phyloP scores from a whole-genome alignment of 2,888 invertebrate species.

The Acronicta psi region DNA sequence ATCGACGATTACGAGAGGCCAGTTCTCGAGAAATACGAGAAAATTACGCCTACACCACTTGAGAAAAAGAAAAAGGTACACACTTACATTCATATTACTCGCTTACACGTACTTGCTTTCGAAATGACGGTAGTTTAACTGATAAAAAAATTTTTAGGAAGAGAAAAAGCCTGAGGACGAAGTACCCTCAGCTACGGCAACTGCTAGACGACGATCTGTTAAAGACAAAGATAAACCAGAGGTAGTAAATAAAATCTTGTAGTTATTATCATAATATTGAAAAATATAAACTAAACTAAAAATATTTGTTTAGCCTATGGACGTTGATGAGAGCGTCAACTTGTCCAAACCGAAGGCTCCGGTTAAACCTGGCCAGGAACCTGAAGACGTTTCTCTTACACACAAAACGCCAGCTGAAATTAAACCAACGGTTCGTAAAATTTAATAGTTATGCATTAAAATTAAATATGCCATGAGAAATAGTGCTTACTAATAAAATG shows the following conservation, averaged over 20 bases:
- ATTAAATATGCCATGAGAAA: background rate
- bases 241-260: conserved; percentile 63
- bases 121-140: background rate
- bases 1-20: conserved; percentile 93
- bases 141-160: conserved; percentile 61
- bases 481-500: background rate
- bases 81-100: conserved; percentile 32
- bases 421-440: conserved; percentile 82
- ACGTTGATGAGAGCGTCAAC: conserved; percentile 84
- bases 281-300: conserved; percentile 5
- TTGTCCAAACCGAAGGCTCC: conserved; percentile 79
- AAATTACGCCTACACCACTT: conserved; percentile 84
- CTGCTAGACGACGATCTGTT: conserved; percentile 79
- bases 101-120: conserved; percentile 26
- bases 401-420: conserved; percentile 86
- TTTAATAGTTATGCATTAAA: background rate
- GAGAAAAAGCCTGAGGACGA: conserved; percentile 76
- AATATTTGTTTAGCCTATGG: conserved; percentile 77
- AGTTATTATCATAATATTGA: background rate
- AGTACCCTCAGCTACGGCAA: conserved; percentile 76
- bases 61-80: conserved; percentile 88
- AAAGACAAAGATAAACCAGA: conserved; percentile 84
- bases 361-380: conserved; percentile 78
- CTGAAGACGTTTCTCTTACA: conserved; percentile 84
- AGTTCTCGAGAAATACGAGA: conserved; percentile 92